These are phyloP conservation scores for Drosophila neotestacea DNA, from an alignment of 2,888 invertebrate genomes.

Conservation along the genomic window DNA sequence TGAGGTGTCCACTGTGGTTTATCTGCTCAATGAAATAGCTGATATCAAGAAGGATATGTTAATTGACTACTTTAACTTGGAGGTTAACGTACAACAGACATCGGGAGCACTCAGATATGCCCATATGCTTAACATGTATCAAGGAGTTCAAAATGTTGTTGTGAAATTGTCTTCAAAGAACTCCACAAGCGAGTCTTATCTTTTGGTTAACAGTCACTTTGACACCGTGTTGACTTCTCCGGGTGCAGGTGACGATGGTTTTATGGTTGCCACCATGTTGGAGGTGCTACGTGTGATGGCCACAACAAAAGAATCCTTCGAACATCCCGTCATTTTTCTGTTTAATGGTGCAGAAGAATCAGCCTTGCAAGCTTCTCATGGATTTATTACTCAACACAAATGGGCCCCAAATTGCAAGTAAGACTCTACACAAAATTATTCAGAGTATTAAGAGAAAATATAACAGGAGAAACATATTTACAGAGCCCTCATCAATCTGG, in stretches of 20 bases:
- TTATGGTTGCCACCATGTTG: conserved; percentile 88
- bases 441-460: background rate
- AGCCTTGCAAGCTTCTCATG: conserved; percentile 89
- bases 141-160: conserved; percentile 82
- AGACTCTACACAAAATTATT: conserved; percentile 3
- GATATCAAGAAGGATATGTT: conserved; percentile 68
- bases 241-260: conserved; percentile 90
- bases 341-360: conserved; percentile 90
- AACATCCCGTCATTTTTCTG: conserved; percentile 87
- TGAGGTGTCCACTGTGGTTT: conserved; percentile 88
- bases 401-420: conserved; percentile 91
- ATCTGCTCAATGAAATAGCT: conserved; percentile 80
- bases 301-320: conserved; percentile 83
- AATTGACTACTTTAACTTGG: conserved; percentile 73
- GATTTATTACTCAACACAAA: conserved; percentile 89
- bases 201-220: conserved; percentile 95
- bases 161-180: conserved; percentile 78
- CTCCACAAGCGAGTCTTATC: conserved; percentile 72
- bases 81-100: conserved; percentile 76
- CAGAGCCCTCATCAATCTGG: conserved; percentile 93
- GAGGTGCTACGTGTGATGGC: conserved; percentile 86
- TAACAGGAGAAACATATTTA: conserved; percentile 47
- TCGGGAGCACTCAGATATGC: conserved; percentile 74
- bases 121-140: conserved; percentile 76
- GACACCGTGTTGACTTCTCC: conserved; percentile 90